Conservation (phyloP, 2,888 invertebrate species). For the Ptychoptera contaminata region DNA sequence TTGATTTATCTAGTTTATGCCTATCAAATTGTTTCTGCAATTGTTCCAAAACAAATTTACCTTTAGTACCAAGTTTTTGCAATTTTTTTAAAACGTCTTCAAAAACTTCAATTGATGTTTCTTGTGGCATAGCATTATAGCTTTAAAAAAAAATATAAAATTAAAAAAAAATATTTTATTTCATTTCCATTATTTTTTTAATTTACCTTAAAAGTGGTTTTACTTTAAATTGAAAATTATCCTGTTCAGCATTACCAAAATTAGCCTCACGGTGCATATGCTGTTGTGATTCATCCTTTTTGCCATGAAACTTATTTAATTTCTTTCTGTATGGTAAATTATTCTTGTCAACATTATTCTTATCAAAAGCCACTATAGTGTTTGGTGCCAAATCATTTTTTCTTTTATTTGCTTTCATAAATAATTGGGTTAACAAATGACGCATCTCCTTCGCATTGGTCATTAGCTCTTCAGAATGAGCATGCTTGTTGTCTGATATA, state of each 20-base stretch:
- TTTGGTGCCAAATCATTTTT: neutral
- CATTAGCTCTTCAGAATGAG: slow-evolving; percentile 14
- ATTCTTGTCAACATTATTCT: too few relatives aligned
- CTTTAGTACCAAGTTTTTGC: slow-evolving; percentile 39
- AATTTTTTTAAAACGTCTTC: slow-evolving; percentile 40
- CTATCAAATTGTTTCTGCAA: slow-evolving; percentile 33
- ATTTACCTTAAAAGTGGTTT: neutral
- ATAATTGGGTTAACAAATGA: slow-evolving; percentile 19
- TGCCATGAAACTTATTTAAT: neutral
- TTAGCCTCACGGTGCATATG: slow-evolving; percentile 35
- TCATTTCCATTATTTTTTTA: neutral
- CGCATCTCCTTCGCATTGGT: slow-evolving; percentile 15
- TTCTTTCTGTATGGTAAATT: neutral
- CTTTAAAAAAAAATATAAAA: slow-evolving; percentile 2
- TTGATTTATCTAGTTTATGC: slow-evolving; percentile 2
- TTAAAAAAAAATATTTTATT: slow-evolving; percentile 10
- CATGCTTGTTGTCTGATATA: slow-evolving; percentile 2
- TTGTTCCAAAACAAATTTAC: slow-evolving; percentile 36
- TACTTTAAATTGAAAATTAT: slow-evolving; percentile 10
- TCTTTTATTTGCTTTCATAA: slow-evolving; percentile 16
- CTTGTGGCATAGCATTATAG: neutral
- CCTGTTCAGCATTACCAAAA: slow-evolving; percentile 33
- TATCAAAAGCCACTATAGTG: too few relatives aligned
- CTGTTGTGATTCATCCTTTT: neutral
- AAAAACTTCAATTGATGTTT: slow-evolving; percentile 37